phyloP scores from a whole-genome alignment of 2,113 vertebrate species.

The Hyperoodon ampullatus region DNA sequence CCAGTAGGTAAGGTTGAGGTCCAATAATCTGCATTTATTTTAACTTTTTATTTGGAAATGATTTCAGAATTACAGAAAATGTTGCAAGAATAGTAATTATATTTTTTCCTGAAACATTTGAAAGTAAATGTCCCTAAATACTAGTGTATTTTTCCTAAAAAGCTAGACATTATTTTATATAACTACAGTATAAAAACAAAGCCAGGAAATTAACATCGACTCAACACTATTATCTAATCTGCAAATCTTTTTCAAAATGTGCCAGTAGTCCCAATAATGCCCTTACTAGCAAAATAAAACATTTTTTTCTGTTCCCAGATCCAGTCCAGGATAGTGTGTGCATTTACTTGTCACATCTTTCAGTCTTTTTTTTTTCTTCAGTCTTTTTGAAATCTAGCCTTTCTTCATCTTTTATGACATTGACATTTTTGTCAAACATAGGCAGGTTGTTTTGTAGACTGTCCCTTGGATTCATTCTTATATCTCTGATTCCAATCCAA shows the following conservation, averaged over 20 bases:
- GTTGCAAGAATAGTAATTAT: neutral
- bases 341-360: neutral
- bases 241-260: neutral
- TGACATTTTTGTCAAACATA: neutral
- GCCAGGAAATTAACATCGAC: neutral
- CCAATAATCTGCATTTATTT: neutral
- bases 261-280: neutral
- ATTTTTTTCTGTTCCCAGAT: neutral
- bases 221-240: neutral
- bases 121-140: neutral
- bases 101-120: neutral
- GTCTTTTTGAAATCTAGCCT: neutral
- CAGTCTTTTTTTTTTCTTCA: neutral
- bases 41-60: neutral
- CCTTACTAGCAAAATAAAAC: neutral
- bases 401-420: neutral
- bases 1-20: neutral
- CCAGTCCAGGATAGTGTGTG: neutral
- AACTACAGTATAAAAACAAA: neutral
- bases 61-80: neutral
- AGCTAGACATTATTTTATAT: neutral
- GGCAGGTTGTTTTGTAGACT: neutral
- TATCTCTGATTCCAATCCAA: neutral
- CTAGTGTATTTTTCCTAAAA: neutral
- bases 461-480: neutral